Percentiles rank a stretch among this genome's conserved stretches.
Evolutionary conservation across 2,113 vertebrate species (phyloP).

Genomic region (Nansenia antarctica): DNA sequence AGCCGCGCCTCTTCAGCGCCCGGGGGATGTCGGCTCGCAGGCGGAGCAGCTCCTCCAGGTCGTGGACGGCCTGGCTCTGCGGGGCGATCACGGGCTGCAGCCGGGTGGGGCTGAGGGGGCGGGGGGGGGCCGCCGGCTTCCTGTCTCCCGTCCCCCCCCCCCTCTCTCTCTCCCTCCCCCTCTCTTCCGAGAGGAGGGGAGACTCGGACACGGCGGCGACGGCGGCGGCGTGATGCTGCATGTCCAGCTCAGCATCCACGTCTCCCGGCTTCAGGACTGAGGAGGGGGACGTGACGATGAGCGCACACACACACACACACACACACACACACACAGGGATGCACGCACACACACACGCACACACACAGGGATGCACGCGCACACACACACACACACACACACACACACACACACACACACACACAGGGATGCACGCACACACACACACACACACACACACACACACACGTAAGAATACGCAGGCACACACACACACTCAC

Average conservation of each 20-base stretch:
- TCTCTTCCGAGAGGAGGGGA: constrained; percentile 9
- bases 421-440: background rate
- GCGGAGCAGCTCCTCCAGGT: constrained; percentile 80
- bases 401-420: background rate
- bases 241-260: constrained; percentile 75
- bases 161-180: constrained; percentile 16
- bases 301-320: background rate
- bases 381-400: constrained; percentile 5
- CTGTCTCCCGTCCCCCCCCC: background rate
- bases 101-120: constrained; percentile 87
- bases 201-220: constrained; percentile 41
- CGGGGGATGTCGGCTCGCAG: constrained; percentile 87
- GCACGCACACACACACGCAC: background rate
- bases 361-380: no score
- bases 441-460: background rate
- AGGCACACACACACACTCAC: constrained; percentile 4
- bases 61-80: constrained; percentile 68
- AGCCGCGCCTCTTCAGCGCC: constrained; percentile 84
- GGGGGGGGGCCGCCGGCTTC: constrained; percentile 58
- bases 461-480: no score
- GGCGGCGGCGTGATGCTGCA: constrained; percentile 32
- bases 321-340: background rate
- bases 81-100: constrained; percentile 85
- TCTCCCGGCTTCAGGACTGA: constrained; percentile 64
- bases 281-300: no score